These are phyloP conservation scores for Ciconia maguari DNA, from an alignment of 2,113 vertebrate species.

Conservation along the genomic window DNA sequence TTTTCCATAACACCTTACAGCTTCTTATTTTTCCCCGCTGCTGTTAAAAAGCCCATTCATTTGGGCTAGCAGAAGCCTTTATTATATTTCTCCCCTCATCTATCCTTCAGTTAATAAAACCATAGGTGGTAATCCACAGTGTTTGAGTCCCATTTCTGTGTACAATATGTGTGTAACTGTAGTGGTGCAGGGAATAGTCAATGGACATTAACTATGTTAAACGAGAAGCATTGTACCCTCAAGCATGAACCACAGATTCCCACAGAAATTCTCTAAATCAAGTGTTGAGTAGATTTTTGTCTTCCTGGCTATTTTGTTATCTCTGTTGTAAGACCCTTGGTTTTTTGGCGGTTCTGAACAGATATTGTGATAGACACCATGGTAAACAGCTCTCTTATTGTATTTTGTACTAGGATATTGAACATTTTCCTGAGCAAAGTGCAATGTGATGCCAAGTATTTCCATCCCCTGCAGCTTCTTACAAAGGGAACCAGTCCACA, in stretches of 20 bases:
- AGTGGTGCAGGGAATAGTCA: slow-evolving; percentile 25
- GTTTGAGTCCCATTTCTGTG: slow-evolving; percentile 22
- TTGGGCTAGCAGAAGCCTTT: not conserved
- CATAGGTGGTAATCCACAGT: slow-evolving; percentile 55
- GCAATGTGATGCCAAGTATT: slow-evolving; percentile 74
- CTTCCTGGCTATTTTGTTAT: slow-evolving; percentile 70
- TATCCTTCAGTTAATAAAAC: slow-evolving; percentile 43
- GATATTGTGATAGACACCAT: slow-evolving; percentile 62
- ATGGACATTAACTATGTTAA: slow-evolving; percentile 55
- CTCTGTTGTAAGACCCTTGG: slow-evolving; percentile 50
- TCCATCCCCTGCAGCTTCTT: slow-evolving; percentile 71
- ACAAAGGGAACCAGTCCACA: slow-evolving; percentile 70
- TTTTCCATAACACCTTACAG: not conserved
- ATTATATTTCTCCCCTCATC: not conserved
- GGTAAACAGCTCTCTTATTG: slow-evolving; percentile 69
- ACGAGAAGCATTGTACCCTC: slow-evolving; percentile 32
- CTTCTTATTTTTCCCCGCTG: not conserved
- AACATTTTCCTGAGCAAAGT: slow-evolving; percentile 76
- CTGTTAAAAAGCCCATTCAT: slow-evolving; percentile 18
- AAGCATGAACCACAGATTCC: slow-evolving; percentile 63
- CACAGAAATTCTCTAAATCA: slow-evolving; percentile 70
- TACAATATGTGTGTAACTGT: not conserved
- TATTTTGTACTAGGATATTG: slow-evolving; percentile 61
- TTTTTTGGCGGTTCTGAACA: slow-evolving; percentile 65
- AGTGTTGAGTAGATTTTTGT: slow-evolving; percentile 57